These are phyloP conservation scores for Rapana venosa DNA, from an alignment of 2,888 invertebrate species.

Conservation along the genomic window DNA sequence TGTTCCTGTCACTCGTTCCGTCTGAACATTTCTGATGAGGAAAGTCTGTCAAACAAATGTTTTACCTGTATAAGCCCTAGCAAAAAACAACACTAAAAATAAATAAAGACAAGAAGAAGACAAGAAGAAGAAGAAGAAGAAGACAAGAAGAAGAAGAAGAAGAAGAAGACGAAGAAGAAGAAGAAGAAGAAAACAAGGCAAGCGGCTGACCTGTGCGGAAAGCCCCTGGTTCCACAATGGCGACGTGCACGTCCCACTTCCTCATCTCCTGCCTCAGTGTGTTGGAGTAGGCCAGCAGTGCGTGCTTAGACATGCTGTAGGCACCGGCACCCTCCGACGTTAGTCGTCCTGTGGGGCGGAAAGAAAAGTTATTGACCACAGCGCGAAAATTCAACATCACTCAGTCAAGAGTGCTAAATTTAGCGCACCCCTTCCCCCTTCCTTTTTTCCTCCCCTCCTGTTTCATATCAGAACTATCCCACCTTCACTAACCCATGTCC, in stretches of 20 bases:
- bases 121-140: not conserved
- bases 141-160: not conserved
- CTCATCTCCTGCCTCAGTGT: conserved; percentile 75
- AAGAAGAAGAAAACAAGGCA: not conserved
- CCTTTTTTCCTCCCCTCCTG: too few species aligned
- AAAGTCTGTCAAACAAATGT: too few species aligned
- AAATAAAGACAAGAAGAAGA: not conserved
- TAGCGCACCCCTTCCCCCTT: too few species aligned
- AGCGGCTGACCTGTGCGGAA: conserved; percentile 69
- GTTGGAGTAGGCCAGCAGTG: conserved; percentile 72
- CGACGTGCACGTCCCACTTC: conserved; percentile 74
- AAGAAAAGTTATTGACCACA: too few species aligned
- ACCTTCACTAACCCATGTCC: too few species aligned
- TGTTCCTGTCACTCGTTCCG: too few species aligned
- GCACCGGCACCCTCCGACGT: conserved; percentile 71
- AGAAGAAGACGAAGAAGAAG: not conserved
- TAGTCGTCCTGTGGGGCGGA: conserved; percentile 61
- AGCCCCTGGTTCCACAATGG: conserved; percentile 73
- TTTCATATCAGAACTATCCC: too few species aligned
- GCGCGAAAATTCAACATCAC: too few species aligned
- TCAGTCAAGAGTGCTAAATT: too few species aligned
- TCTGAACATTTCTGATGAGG: too few species aligned
- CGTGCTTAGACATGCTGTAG: conserved; percentile 74
- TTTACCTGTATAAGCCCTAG: too few species aligned
- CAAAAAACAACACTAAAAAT: too few species aligned